Base-by-base conservation (phyloP, 2,113 vertebrate species). In the Oceanites oceanicus region DNA sequence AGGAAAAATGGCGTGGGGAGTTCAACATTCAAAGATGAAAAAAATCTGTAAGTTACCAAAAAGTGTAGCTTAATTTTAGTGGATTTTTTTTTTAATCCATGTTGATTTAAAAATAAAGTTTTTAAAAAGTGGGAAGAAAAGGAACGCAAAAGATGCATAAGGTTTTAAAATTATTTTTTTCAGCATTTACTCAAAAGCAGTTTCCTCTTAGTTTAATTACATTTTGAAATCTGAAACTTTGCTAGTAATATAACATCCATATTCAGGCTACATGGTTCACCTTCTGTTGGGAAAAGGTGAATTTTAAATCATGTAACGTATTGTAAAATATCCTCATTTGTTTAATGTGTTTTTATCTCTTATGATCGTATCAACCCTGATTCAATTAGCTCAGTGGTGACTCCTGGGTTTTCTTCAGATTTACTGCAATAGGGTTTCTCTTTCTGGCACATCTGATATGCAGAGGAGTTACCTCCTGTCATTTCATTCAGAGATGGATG, bases 301-400 rank as follows among this genome's bases (percentile, higher is more conserved):
- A 86, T 97, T 97, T 97, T 97, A 78, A 92, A 84, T 75, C 36
- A 88, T 32, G 49, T 40, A 75, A 47, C 11, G 3, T 61, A 70
- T 72, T 92, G 55, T 86, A 92, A 97, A 97, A 71, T 88, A 83
- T 75, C 72, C 90, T 97, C 85, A 97, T 98, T 98, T 98, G 83
- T 97, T 97, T 97, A 98, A 98, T 98, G 97, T 92, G 94, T 85
- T 96, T 97, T 97, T 98, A 97, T 98, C 96, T 97, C 83, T 95
- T 90, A 53, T 6, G 42, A 96, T 97, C 68, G 10, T 86, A 96
- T 92, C 93, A 96, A 77, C 89, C 49, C 83, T 95, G 89, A 97
- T 98, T 98, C 95, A 97, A 94, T 98, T 98, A 98, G 45, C 79
- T 95, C 88, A 85, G 88, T 93, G 87, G 70, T 96, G 93, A 96